Percentiles rank a stretch among this genome's conserved stretches.
Evolutionary conservation across 2,888 invertebrate genomes (phyloP).

Genomic region (Rotaria macrura): DNA sequence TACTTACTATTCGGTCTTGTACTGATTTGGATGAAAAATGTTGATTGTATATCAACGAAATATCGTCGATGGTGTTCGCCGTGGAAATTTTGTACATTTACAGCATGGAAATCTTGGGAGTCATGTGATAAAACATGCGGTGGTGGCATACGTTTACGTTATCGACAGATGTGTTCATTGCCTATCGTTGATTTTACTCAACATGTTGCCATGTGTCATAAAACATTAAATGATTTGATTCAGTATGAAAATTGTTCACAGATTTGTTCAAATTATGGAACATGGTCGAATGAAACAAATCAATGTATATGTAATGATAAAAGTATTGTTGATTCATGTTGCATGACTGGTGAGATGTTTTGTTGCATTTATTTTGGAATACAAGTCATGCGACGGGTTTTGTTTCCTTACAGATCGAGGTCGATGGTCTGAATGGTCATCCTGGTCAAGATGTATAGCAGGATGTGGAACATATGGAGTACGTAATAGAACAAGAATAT

Average conservation of each 20-base stretch:
- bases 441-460: not conserved
- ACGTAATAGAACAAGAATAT: not conserved
- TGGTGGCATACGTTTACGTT: not conserved
- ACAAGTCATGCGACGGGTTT: not conserved
- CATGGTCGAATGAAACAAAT: not conserved
- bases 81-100: not conserved
- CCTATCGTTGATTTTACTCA: not conserved
- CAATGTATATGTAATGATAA: not conserved
- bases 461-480: not conserved
- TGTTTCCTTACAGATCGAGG: not conserved
- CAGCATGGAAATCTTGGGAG: not conserved
- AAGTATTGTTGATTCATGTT: not conserved
- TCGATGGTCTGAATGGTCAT: not conserved
- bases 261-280: not conserved
- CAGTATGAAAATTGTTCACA: conserved; percentile 6
- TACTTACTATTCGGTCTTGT: not conserved
- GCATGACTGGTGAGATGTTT: not conserved
- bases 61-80: conserved; percentile 12
- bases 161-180: conserved; percentile 8
- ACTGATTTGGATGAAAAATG: not conserved
- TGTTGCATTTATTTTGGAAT: not conserved
- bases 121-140: not conserved
- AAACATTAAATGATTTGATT: not conserved
- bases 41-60: not conserved
- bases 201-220: not conserved